phyloP scores from a whole-genome alignment of 1,140 invertebrate genomes.

The Drosophila athabasca region DNA sequence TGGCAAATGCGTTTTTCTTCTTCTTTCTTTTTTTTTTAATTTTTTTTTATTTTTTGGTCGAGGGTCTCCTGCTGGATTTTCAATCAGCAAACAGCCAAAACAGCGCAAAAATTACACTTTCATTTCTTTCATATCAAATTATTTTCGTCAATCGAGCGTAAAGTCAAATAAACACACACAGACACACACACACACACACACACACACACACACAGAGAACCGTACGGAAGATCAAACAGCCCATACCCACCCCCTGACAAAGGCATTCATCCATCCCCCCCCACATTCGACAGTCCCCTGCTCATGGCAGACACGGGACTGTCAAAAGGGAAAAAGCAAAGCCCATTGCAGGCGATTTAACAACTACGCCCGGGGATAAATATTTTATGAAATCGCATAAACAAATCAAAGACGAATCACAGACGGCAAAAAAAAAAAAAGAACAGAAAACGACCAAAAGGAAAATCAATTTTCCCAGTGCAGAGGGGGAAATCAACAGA shows the following conservation, averaged over 20 bases:
- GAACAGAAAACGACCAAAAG: constrained; percentile 19
- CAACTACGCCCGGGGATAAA: constrained; percentile 78
- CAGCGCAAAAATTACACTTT: constrained; percentile 68
- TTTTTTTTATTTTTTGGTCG: constrained; percentile 18
- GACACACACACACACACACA: constrained; percentile 34
- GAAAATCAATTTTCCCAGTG: constrained; percentile 62
- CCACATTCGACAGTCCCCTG: neutral
- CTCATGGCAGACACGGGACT: neutral
- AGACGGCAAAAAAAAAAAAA: constrained; percentile 40
- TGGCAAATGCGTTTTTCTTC: constrained; percentile 20
- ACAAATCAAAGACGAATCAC: constrained; percentile 81
- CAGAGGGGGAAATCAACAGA: constrained; percentile 12
- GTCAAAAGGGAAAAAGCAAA: constrained; percentile 67
- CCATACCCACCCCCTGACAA: constrained; percentile 1
- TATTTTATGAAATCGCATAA: constrained; percentile 83
- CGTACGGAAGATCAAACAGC: constrained; percentile 56
- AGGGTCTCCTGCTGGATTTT: constrained; percentile 32
- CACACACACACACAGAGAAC: no score
- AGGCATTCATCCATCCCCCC: neutral
- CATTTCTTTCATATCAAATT: constrained; percentile 80
- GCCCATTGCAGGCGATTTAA: constrained; percentile 79
- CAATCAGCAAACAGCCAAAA: constrained; percentile 61
- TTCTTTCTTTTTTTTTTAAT: constrained; percentile 22
- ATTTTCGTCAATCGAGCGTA: constrained; percentile 80
- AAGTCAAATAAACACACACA: constrained; percentile 70